phyloP scores from a whole-genome alignment of 2,797 vertebrate species.

The Valencia hispanica region DNA sequence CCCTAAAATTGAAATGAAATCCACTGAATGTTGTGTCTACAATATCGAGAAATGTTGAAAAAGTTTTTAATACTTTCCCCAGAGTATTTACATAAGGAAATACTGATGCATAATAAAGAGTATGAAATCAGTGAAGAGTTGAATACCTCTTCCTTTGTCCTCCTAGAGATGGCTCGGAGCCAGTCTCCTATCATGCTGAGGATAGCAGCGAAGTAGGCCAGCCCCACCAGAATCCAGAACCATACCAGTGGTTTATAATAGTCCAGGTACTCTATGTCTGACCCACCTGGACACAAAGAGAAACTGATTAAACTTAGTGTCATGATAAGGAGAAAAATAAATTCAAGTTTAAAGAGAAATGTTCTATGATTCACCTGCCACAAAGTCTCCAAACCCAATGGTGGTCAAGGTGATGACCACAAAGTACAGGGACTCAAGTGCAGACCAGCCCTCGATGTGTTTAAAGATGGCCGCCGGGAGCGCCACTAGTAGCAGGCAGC shows the following conservation, averaged over 20 bases:
- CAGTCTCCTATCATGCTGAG: slow-evolving; percentile 99
- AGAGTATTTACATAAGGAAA: not conserved
- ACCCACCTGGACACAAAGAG: slow-evolving; percentile 82
- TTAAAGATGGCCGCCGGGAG: slow-evolving; percentile 94
- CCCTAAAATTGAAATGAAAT: not conserved
- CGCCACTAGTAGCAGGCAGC: slow-evolving; percentile 93
- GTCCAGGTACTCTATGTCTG: slow-evolving; percentile 93
- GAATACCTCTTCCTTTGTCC: slow-evolving; percentile 95
- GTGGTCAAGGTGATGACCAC: slow-evolving; percentile 97
- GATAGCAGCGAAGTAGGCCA: slow-evolving; percentile 96
- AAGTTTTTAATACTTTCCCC: not conserved
- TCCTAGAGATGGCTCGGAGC: slow-evolving; percentile 93
- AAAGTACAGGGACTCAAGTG: slow-evolving; percentile 94
- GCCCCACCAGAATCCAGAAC: slow-evolving; percentile 97
- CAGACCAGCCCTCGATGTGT: slow-evolving; percentile 96
- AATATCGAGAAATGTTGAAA: not conserved
- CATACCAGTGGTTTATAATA: slow-evolving; percentile 96
- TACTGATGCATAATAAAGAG: not conserved
- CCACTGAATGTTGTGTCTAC: not conserved
- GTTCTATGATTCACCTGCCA: slow-evolving; percentile 84
- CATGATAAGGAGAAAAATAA: not conserved
- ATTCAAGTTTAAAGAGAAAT: not conserved
- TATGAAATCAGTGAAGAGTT: not conserved
- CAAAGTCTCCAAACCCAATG: slow-evolving; percentile 97
- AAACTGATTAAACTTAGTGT: not conserved